A percentile compares a stretch with the other conserved stretches of the same genome.
Conservation (phyloP, 2,113 vertebrate species). For the Menura novaehollandiae region DNA sequence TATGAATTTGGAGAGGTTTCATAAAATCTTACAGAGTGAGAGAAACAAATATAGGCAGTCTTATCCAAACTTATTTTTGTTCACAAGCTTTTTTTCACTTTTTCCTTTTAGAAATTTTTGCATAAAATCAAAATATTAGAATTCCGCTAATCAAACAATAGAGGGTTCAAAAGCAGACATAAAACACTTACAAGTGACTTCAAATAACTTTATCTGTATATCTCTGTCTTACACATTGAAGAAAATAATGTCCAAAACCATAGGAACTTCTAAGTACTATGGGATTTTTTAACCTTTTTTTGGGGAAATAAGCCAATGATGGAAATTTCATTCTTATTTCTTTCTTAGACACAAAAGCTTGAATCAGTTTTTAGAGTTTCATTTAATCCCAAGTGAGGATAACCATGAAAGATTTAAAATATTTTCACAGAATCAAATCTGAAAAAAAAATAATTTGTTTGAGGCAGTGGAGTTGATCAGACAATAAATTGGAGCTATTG, state of each 20-base stretch:
- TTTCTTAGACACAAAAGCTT: neutral
- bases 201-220: neutral
- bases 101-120: neutral
- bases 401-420: neutral
- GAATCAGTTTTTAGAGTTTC: neutral
- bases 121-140: neutral
- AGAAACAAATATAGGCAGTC: neutral
- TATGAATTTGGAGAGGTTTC: neutral
- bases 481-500: neutral
- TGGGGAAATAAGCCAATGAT: neutral
- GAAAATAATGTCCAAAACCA: neutral
- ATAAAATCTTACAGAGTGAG: neutral
- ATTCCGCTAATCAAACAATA: neutral
- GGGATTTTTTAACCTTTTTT: rapidly evolving
- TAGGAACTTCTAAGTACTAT: neutral
- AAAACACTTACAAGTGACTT: neutral
- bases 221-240: neutral
- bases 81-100: neutral
- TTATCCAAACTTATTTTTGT: neutral
- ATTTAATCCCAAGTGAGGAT: neutral
- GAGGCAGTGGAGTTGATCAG: neutral
- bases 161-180: neutral
- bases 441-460: neutral
- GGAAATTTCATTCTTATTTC: neutral
- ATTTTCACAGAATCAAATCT: neutral